phyloP scores from a whole-genome alignment of 2,888 invertebrate species.

The Sinodicranocentrus sp. region DNA sequence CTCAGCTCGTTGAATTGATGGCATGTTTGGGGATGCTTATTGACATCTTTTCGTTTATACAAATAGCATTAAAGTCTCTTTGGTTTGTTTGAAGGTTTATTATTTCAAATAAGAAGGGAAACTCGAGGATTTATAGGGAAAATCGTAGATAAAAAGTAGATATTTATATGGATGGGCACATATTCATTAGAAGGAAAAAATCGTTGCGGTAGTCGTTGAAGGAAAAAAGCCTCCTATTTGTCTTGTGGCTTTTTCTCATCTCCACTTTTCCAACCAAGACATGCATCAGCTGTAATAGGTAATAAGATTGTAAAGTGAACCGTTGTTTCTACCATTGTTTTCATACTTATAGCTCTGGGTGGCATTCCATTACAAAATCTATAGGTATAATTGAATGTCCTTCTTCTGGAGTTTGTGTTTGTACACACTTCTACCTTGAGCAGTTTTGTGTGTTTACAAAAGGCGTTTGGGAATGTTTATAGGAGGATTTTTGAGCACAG shows the following conservation, averaged over 20 bases:
- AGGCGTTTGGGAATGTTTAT: neutral
- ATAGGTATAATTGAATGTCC: neutral
- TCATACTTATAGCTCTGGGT: conserved; percentile 23
- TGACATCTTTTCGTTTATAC: conserved; percentile 22
- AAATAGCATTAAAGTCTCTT: conserved; percentile 16
- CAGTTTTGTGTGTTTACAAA: neutral
- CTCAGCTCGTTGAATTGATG: conserved; percentile 10
- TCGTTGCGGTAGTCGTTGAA: conserved; percentile 18
- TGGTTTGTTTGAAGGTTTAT: conserved; percentile 11
- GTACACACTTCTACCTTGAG: too few species aligned
- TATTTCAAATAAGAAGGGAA: neutral
- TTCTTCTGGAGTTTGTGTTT: neutral
- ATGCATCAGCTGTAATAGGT: conserved; percentile 8
- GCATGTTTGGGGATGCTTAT: conserved; percentile 20
- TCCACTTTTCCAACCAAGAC: neutral
- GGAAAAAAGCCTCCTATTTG: conserved; percentile 33
- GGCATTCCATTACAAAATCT: conserved; percentile 14
- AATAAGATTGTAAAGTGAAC: conserved; percentile 20
- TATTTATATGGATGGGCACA: neutral
- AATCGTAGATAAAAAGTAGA: neutral
- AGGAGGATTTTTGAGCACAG: neutral
- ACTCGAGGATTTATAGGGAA: neutral
- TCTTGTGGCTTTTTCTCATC: conserved; percentile 41
- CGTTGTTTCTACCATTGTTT: conserved; percentile 25
- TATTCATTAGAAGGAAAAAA: neutral